A percentile compares a stretch with the other conserved stretches of the same genome.
Conservation (phyloP, 2,113 vertebrate species). For the Zootoca vivipara region DNA sequence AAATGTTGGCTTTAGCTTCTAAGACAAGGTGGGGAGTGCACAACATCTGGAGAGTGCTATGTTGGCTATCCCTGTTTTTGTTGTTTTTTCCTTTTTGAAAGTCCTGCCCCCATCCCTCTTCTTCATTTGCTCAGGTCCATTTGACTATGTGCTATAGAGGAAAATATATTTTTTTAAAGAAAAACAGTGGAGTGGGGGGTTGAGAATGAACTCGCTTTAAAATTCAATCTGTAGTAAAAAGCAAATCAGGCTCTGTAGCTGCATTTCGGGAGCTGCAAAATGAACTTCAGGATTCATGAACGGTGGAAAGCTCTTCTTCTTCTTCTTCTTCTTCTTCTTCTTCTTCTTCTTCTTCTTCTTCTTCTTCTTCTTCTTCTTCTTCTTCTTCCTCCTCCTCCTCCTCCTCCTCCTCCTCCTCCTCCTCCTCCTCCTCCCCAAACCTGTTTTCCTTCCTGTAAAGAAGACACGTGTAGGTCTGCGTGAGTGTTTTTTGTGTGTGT, state of each 20-base stretch:
- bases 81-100: too few species aligned
- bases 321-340: too few species aligned
- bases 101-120: background rate
- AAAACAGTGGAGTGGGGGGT: too few species aligned
- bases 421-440: background rate
- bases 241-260: background rate
- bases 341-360: too few species aligned
- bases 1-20: too few species aligned
- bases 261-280: background rate
- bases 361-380: too few species aligned
- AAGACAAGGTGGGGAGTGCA: too few species aligned
- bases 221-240: background rate
- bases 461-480: background rate
- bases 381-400: background rate
- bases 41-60: too few species aligned
- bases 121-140: background rate
- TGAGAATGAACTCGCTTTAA: background rate
- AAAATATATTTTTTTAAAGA: background rate
- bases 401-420: too few species aligned
- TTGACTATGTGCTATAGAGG: background rate
- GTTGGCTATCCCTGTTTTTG: too few species aligned
- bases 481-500: background rate
- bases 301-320: background rate
- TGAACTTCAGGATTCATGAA: fast-evolving
- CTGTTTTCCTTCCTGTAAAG: background rate